Evolutionary conservation across 2,888 invertebrate genomes (phyloP).

Genomic region (Diachrysia chrysitis): DNA sequence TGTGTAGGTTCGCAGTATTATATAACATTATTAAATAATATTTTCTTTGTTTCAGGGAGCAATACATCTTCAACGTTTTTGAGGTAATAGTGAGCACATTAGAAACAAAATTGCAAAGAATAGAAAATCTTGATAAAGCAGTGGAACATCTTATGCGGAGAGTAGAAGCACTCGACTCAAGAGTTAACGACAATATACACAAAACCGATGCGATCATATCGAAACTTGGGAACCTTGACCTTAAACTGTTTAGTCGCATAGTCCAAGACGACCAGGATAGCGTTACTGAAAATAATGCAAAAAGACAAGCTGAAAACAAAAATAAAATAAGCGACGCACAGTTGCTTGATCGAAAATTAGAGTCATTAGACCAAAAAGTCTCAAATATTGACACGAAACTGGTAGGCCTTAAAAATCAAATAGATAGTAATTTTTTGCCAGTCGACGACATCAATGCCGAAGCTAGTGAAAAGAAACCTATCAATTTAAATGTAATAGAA

Average conservation of each 20-base stretch:
- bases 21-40: not conserved
- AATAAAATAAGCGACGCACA: slow-evolving; percentile 77
- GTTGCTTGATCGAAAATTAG: slow-evolving; percentile 91
- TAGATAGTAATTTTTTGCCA: slow-evolving; percentile 94
- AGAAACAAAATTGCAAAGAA: slow-evolving; percentile 95
- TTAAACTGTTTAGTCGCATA: slow-evolving; percentile 92
- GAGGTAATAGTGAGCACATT: slow-evolving; percentile 96
- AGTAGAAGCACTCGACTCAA: slow-evolving; percentile 94
- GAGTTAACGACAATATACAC: slow-evolving; percentile 94
- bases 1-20: no score
- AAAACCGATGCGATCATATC: slow-evolving; percentile 95
- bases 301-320: slow-evolving; percentile 61
- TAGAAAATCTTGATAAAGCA: slow-evolving; percentile 96
- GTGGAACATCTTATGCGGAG: slow-evolving; percentile 96
- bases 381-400: slow-evolving; percentile 94
- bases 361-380: slow-evolving; percentile 94
- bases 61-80: slow-evolving; percentile 96
- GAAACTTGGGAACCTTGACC: slow-evolving; percentile 93
- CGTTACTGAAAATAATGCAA: slow-evolving; percentile 73
- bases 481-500: slow-evolving; percentile 94
- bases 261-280: slow-evolving; percentile 76
- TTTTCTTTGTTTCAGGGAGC: slow-evolving; percentile 92
- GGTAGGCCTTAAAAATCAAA: slow-evolving; percentile 93
- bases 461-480: slow-evolving; percentile 95
- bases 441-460: slow-evolving; percentile 95